phyloP scores from a whole-genome alignment of 2,797 vertebrate species.

The Trachops cirrhosus region DNA sequence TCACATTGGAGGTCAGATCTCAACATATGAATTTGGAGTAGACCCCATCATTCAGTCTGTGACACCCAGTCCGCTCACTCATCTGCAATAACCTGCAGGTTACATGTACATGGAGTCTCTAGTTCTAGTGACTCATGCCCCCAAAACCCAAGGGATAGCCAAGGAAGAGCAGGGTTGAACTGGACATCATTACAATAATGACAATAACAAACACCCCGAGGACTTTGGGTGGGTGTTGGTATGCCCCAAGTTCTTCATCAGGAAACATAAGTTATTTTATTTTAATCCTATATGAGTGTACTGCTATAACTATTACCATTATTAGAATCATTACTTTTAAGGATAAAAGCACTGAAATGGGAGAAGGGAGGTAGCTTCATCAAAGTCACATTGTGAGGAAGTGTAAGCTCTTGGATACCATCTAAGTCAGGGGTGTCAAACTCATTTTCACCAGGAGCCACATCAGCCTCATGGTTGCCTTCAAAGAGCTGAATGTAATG shows the following conservation, averaged over 20 bases:
- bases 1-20: not conserved
- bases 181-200: not conserved
- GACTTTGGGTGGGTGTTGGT: too few species aligned
- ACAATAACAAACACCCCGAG: not conserved
- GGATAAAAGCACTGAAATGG: not conserved
- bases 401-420: not conserved
- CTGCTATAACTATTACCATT: not conserved
- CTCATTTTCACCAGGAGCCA: too few species aligned
- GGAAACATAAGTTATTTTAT: not conserved
- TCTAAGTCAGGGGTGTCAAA: not conserved
- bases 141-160: not conserved
- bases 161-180: not conserved
- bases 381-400: not conserved
- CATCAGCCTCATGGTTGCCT: too few species aligned
- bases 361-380: not conserved
- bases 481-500: too few species aligned
- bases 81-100: not conserved
- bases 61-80: not conserved
- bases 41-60: not conserved
- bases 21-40: not conserved
- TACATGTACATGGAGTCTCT: not conserved
- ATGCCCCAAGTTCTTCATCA: not conserved
- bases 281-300: not conserved
- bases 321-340: not conserved
- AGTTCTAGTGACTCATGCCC: not conserved